Conservation (phyloP, 2,797 vertebrate genomes). For the Falco berigora region DNA sequence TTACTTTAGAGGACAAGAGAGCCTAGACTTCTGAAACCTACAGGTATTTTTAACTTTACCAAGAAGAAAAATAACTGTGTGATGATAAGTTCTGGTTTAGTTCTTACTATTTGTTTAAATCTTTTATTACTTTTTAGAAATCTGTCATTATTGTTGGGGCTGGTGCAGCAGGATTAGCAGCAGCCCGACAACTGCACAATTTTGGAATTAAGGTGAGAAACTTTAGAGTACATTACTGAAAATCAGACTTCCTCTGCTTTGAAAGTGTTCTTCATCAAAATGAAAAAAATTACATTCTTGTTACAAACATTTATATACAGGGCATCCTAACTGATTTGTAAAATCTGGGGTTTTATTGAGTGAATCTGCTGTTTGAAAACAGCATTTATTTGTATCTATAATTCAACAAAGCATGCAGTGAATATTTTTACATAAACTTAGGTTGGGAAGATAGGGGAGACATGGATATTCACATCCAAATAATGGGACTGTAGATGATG, state of each 20-base stretch:
- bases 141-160: conserved; percentile 90
- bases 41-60: not conserved
- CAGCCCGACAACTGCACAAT: conserved; percentile 91
- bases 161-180: conserved; percentile 90
- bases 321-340: not conserved
- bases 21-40: not conserved
- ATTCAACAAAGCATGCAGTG: not conserved
- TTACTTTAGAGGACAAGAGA: not conserved
- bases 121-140: conserved; percentile 73
- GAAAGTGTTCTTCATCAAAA: not conserved
- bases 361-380: not conserved
- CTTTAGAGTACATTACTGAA: not conserved
- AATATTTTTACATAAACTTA: not conserved
- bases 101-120: not conserved
- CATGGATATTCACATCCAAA: not conserved
- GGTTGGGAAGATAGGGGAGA: not conserved
- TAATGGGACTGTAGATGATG: not conserved
- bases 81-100: not conserved
- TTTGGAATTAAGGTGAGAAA: conserved; percentile 90
- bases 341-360: not conserved
- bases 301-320: not conserved
- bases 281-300: not conserved
- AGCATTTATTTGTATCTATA: not conserved
- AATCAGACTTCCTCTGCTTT: not conserved
- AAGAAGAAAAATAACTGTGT: not conserved